A percentile compares a stretch with the other conserved stretches of the same genome.
These are phyloP conservation scores for Synaphobranchus kaupii DNA, from an alignment of 2,797 vertebrate genomes.

Conservation along the genomic window DNA sequence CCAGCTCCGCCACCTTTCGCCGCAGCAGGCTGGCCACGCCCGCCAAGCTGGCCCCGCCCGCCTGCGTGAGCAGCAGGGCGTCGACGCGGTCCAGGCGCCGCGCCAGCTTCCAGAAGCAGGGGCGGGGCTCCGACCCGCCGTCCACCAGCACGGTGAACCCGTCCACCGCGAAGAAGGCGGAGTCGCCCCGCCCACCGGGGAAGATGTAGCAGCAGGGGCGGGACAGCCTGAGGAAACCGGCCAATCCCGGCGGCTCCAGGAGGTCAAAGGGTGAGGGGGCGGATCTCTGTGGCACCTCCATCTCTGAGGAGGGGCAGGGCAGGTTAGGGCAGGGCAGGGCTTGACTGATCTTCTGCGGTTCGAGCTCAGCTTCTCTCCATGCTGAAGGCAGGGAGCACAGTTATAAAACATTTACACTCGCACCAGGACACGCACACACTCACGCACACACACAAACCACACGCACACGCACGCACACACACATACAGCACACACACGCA, in stretches of 20 bases:
- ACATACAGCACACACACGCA: no score
- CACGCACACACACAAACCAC: no score
- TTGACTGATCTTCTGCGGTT: no score
- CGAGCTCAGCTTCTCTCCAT: neutral
- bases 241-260: constrained; percentile 83
- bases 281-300: constrained; percentile 90
- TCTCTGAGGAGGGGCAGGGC: constrained; percentile 60
- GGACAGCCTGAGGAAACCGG: constrained; percentile 89
- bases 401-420: no score
- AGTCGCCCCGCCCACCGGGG: constrained; percentile 86
- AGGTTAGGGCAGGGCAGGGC: constrained; percentile 46
- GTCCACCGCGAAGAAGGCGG: constrained; percentile 89
- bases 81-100: constrained; percentile 92
- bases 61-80: constrained; percentile 84
- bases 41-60: constrained; percentile 85
- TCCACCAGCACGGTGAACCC: constrained; percentile 93
- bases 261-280: constrained; percentile 86
- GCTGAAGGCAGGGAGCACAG: neutral
- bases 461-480: no score
- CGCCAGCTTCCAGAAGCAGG: constrained; percentile 94
- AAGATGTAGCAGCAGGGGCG: constrained; percentile 96
- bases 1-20: constrained; percentile 83
- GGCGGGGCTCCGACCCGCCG: constrained; percentile 85
- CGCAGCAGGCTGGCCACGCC: constrained; percentile 86
- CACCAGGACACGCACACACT: no score